Evolutionary conservation across 2,888 invertebrate genomes (phyloP).

Genomic region (Papilio gigon): DNA sequence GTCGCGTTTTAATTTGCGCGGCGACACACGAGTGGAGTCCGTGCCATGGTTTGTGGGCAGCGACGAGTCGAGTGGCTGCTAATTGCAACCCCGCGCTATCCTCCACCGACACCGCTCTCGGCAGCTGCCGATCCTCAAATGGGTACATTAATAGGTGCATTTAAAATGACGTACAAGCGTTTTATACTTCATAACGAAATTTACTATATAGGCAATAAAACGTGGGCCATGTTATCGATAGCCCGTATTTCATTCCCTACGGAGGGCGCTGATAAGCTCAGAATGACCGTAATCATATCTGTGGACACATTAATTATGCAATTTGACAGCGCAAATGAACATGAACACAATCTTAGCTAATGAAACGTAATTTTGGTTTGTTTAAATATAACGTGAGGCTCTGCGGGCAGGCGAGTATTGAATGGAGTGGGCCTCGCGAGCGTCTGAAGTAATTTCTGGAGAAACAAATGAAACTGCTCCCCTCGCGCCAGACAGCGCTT

Average conservation of each 20-base stretch:
- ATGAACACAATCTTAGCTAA: constrained; percentile 72
- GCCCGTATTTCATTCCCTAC: constrained; percentile 63
- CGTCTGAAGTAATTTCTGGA: constrained; percentile 78
- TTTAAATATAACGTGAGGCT: constrained; percentile 54
- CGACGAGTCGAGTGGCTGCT: constrained; percentile 77
- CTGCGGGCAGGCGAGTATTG: constrained; percentile 51
- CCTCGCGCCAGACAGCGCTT: constrained; percentile 76
- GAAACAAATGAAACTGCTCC: constrained; percentile 82
- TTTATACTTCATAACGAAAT: constrained; percentile 32
- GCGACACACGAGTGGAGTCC: constrained; percentile 78
- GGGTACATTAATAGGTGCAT: constrained; percentile 53
- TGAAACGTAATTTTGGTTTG: constrained; percentile 63
- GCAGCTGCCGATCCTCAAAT: constrained; percentile 59
- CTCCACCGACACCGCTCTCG: constrained; percentile 59
- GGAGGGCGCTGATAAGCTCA: constrained; percentile 72
- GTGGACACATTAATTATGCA: constrained; percentile 73
- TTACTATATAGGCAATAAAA: constrained; percentile 43
- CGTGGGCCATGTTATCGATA: constrained; percentile 52
- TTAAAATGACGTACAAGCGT: constrained; percentile 38
- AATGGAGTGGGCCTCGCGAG: constrained; percentile 57
- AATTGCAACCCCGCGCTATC: constrained; percentile 75
- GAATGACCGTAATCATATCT: constrained; percentile 76
- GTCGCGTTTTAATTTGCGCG: constrained; percentile 81
- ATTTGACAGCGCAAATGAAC: constrained; percentile 63
- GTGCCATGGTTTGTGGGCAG: constrained; percentile 67